Conservation (phyloP, 2,797 vertebrate species). For the Monodelphis domestica region DNA sequence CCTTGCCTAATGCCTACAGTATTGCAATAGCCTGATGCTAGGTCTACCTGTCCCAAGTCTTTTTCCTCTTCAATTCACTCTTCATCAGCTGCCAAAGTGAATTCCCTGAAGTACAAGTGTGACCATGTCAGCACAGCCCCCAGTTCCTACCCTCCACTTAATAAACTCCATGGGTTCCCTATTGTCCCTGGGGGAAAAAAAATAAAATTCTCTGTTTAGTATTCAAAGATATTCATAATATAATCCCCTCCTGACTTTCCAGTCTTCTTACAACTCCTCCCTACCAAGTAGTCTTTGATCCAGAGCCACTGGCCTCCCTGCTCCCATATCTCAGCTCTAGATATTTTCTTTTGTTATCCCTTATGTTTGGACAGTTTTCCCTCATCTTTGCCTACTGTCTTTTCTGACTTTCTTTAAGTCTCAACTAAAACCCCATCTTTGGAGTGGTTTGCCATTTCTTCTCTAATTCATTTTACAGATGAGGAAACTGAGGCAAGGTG, state of each 20-base stretch:
- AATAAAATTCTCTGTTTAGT: not conserved
- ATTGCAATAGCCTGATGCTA: no score
- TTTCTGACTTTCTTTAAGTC: not conserved
- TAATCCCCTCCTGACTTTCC: not conserved
- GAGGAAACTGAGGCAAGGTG: no score
- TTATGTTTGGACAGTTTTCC: not conserved
- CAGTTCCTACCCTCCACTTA: not conserved
- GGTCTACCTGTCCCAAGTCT: not conserved
- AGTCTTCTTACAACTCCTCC: not conserved
- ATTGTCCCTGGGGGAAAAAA: not conserved
- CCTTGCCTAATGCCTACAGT: not conserved
- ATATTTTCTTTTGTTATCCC: not conserved
- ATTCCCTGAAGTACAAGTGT: not conserved
- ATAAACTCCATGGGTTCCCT: not conserved
- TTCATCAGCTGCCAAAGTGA: not conserved
- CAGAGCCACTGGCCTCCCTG: no score
- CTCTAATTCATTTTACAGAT: no score
- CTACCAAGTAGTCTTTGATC: not conserved
- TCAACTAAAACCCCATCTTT: not conserved
- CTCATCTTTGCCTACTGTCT: not conserved
- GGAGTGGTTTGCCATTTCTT: no score
- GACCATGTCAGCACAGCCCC: not conserved
- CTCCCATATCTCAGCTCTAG: not conserved
- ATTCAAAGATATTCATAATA: not conserved
- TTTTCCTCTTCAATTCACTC: not conserved